Percentiles rank a stretch among this genome's conserved stretches.
These are phyloP conservation scores for Mamestra configurata DNA, from an alignment of 1,140 invertebrate genomes.

Conservation along the genomic window DNA sequence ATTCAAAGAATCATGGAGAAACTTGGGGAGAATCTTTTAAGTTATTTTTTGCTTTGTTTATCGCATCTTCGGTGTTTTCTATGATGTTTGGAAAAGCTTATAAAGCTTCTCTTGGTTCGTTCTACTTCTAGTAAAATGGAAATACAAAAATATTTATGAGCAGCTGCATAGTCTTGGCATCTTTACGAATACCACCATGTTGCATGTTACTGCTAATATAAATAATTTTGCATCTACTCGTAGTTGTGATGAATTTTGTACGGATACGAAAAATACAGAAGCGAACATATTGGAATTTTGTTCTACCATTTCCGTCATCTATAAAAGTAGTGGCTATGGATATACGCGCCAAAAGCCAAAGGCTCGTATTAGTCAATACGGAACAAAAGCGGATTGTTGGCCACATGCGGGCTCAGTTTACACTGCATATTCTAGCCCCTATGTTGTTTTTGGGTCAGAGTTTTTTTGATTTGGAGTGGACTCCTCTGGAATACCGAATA, in stretches of 20 bases:
- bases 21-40: constrained; percentile 14
- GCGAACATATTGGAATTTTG: constrained; percentile 25
- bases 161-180: background rate
- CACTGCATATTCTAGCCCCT: constrained; percentile 10
- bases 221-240: too few relatives aligned
- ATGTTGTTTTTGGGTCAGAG: constrained; percentile 15
- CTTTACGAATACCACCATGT: too few relatives aligned
- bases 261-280: background rate
- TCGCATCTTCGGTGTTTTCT: constrained; percentile 26
- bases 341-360: background rate
- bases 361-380: constrained; percentile 28
- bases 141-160: constrained; percentile 15
- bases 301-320: background rate
- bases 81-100: constrained; percentile 15
- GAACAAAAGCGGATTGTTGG: constrained; percentile 35
- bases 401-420: constrained; percentile 22
- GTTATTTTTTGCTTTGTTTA: constrained; percentile 32
- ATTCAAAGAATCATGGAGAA: constrained; percentile 15
- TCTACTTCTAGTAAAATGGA: background rate
- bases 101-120: background rate
- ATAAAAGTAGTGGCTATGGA: constrained; percentile 5
- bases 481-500: background rate
- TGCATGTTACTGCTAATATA: too few relatives aligned
- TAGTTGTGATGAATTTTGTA: too few relatives aligned
- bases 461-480: background rate